A percentile compares a stretch with the other conserved stretches of the same genome.
Evolutionary conservation across 1,140 invertebrate genomes (phyloP).

Genomic region (Heliconius hewitsoni): DNA sequence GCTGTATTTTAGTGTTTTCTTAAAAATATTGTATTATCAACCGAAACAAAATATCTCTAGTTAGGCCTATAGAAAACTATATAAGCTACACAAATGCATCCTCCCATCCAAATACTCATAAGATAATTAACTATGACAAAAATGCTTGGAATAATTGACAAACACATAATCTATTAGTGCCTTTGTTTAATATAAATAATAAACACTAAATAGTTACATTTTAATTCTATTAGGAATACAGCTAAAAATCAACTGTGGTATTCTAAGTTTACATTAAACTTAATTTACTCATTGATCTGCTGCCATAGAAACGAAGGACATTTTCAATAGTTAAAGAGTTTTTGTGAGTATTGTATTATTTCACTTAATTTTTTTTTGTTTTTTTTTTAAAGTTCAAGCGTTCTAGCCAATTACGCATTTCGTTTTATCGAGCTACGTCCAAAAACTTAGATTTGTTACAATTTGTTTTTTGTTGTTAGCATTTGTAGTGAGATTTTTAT

Average conservation of each 20-base stretch:
- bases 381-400: neutral
- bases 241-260: neutral
- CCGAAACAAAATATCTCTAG: neutral
- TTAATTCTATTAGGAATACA: neutral
- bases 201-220: neutral
- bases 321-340: neutral
- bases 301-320: neutral
- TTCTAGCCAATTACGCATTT: too few species aligned
- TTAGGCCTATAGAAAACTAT: slow-evolving; percentile 32
- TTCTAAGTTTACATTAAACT: neutral
- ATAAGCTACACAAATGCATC: slow-evolving; percentile 24
- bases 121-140: slow-evolving; percentile 24
- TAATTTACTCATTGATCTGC: neutral
- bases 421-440: too few species aligned
- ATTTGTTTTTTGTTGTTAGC: too few species aligned
- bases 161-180: slow-evolving; percentile 37
- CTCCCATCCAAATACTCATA: slow-evolving; percentile 14
- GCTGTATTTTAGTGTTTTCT: neutral
- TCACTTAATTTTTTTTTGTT: too few species aligned
- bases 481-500: too few species aligned
- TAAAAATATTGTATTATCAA: neutral
- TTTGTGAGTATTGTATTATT: too few species aligned
- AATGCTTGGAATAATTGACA: slow-evolving; percentile 39
- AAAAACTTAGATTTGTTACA: too few species aligned
- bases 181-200: slow-evolving; percentile 20